Evolutionary conservation across 2,113 vertebrate species (phyloP).

Genomic region (Odontesthes bonariensis): DNA sequence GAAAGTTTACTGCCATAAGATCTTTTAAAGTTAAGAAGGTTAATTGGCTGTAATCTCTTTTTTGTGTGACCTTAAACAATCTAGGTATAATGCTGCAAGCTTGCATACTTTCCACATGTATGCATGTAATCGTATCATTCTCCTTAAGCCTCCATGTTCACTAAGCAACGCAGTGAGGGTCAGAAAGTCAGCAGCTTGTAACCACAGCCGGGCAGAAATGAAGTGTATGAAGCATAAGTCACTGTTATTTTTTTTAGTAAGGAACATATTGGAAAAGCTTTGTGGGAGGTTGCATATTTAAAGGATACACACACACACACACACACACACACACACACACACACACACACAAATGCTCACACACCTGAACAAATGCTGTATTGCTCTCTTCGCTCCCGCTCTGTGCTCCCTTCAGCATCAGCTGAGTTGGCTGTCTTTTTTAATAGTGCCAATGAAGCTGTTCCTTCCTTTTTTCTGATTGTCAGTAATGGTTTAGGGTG

Average conservation of each 20-base stretch:
- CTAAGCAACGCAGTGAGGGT: slow-evolving; percentile 35
- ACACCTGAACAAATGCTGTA: slow-evolving; percentile 12
- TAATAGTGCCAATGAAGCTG: slow-evolving; percentile 56
- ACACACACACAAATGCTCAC: slow-evolving; percentile 1
- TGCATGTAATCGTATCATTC: slow-evolving; percentile 24
- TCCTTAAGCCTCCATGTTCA: slow-evolving; percentile 40
- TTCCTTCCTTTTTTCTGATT: slow-evolving; percentile 39
- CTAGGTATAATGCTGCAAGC: not conserved
- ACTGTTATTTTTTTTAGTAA: slow-evolving; percentile 57
- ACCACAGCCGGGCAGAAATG: not conserved
- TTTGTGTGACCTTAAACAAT: slow-evolving; percentile 14
- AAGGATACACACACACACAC: slow-evolving; percentile 5
- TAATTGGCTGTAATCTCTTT: slow-evolving; percentile 38
- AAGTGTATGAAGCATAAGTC: slow-evolving; percentile 60
- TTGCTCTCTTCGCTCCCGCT: slow-evolving; percentile 17
- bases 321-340: slow-evolving; percentile 6
- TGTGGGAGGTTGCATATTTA: slow-evolving; percentile 57
- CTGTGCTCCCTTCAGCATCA: slow-evolving; percentile 47
- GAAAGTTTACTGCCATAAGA: slow-evolving; percentile 31
- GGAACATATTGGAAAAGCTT: slow-evolving; percentile 59
- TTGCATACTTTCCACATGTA: slow-evolving; percentile 28
- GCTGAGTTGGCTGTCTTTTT: slow-evolving; percentile 62
- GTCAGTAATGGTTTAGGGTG: slow-evolving; percentile 56
- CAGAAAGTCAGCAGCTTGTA: slow-evolving; percentile 58
- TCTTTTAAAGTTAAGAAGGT: slow-evolving; percentile 40